Evolutionary conservation across 1,140 invertebrate species (phyloP).

Genomic region (Danaus plexippus): DNA sequence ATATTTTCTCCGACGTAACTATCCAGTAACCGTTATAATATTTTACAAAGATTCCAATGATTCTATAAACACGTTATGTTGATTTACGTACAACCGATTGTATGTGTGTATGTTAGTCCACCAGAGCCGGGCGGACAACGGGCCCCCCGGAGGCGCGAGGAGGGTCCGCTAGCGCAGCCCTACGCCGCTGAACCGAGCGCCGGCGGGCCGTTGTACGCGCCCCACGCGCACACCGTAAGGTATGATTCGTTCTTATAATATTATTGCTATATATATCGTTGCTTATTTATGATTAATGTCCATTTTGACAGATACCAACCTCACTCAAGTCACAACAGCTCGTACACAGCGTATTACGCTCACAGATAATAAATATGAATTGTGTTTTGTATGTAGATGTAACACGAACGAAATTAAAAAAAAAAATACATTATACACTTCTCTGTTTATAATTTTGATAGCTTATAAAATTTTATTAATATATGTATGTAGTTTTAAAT

Average conservation of each 20-base stretch:
- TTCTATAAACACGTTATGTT: not conserved
- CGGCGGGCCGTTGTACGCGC: slow-evolving; percentile 54
- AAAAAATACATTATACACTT: too few species aligned
- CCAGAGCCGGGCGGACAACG: slow-evolving; percentile 47
- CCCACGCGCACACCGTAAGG: slow-evolving; percentile 57
- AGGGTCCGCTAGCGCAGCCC: slow-evolving; percentile 48
- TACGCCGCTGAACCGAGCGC: slow-evolving; percentile 59
- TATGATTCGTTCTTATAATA: slow-evolving; percentile 19
- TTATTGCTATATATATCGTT: not conserved
- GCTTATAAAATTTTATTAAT: too few species aligned
- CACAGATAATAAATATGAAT: slow-evolving; percentile 48
- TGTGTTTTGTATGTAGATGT: too few species aligned
- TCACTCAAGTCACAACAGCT: slow-evolving; percentile 51
- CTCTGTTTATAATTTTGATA: too few species aligned
- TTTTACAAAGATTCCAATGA: not conserved
- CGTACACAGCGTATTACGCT: slow-evolving; percentile 61
- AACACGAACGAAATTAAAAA: too few species aligned
- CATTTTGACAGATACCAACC: slow-evolving; percentile 54
- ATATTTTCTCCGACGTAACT: too few species aligned
- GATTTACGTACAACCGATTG: not conserved
- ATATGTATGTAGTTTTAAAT: too few species aligned
- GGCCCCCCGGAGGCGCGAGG: slow-evolving; percentile 37
- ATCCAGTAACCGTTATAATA: too few species aligned
- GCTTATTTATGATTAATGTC: not conserved
- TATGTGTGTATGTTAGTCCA: slow-evolving; percentile 28